A percentile compares a stretch with the other conserved stretches of the same genome.
Conservation (phyloP, 2,113 vertebrate genomes). For the Gnathonemus echidnorhynchus region DNA sequence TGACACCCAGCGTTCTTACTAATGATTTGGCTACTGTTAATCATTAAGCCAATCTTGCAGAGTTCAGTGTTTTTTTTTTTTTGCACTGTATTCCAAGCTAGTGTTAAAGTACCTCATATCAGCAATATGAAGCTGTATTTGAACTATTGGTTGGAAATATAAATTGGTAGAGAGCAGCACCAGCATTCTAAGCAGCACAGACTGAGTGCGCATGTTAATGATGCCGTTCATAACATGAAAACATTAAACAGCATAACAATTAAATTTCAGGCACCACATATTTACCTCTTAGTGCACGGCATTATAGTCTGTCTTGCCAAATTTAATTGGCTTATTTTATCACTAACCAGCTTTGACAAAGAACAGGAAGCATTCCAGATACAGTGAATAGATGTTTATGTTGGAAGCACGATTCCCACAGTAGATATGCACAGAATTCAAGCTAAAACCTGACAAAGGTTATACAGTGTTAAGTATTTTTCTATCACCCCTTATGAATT, state of each 20-base stretch:
- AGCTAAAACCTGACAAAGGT: not conserved
- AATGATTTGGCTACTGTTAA: not conserved
- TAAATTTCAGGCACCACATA: not conserved
- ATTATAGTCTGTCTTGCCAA: not conserved
- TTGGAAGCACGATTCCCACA: conserved; percentile 7
- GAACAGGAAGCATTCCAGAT: conserved; percentile 26
- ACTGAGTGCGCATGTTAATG: not conserved
- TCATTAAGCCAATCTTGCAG: not conserved
- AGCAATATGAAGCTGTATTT: not conserved
- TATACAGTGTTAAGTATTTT: not conserved
- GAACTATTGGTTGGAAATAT: not conserved
- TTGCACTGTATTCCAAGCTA: not conserved
- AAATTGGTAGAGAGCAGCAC: not conserved
- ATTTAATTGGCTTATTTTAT: conserved; percentile 14
- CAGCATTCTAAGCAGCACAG: not conserved
- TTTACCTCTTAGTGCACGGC: not conserved
- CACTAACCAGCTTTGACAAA: conserved; percentile 21
- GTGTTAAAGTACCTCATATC: not conserved
- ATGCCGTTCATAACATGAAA: not conserved
- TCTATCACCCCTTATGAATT: not conserved
- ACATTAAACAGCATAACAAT: not conserved
- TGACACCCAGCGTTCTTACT: not conserved
- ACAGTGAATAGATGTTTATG: conserved; percentile 37
- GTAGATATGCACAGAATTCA: not conserved
- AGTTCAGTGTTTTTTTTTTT: not conserved